Base-by-base conservation (phyloP, 2,797 vertebrate species). In the Sebastiscus albofasciatus region DNA sequence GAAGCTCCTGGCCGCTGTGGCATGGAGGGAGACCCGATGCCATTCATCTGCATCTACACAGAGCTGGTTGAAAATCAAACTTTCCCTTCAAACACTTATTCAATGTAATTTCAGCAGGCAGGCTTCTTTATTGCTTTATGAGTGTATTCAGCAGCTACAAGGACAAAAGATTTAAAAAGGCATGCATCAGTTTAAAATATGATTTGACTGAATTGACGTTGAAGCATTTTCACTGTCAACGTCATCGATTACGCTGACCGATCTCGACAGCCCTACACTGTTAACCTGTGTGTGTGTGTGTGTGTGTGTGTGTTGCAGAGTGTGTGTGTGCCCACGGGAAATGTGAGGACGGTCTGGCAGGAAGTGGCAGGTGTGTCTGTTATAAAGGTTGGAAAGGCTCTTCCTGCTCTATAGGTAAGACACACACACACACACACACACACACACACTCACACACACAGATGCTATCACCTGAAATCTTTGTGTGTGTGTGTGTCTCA, bases 371-470 rank as follows among this genome's bases (percentile, higher is more conserved):
- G 79, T 99, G 98, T 12, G 13, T 94, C 16, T 99, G 98, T 87
- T 94, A 96, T n/a, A 96, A 96, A 55, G 97, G 97, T 0, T 99
- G 98, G 98, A 97, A 92, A 72, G 98, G 98, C 80, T 75, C 69
- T 0, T 93, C 77, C 72, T 99, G 98, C 78, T 96, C 96, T 79
- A 68, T 93, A 72, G 95, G 98, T 99, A 88, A 79, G 83, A 80
- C 4, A 27, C 1, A 56, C 18, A 59, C 13, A 65, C n/a, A 34
- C 49, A 42, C 58, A 39, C 26, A 52, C 49, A 55, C 68, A 61
- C 34, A 29, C 27, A 58, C 42, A 31, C 59, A 65, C 39, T 70
- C 24, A 31, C 52, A 58, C 49, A 61, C 52, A 61, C 59, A 33
- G 42, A 71, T 46, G 31, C 67, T 29, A 18, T 80, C 74, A 55